These are phyloP conservation scores for Hylia prasina DNA, from an alignment of 2,113 vertebrate species.

Conservation along the genomic window DNA sequence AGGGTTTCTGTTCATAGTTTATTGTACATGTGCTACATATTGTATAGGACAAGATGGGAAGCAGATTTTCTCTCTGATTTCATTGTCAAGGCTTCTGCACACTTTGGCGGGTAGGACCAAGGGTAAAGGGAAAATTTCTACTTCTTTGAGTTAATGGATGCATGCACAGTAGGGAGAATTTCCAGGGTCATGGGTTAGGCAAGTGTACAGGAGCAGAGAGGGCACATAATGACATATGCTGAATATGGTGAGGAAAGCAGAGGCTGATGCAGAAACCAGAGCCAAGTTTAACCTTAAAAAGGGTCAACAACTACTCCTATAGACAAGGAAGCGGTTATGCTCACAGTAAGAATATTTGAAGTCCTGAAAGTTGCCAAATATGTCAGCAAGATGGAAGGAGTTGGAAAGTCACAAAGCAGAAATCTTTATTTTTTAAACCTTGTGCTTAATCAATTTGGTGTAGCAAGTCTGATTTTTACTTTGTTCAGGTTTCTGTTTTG, in stretches of 20 bases:
- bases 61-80: background rate
- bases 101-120: background rate
- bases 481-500: background rate
- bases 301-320: background rate
- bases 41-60: background rate
- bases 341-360: background rate
- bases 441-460: background rate
- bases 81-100: background rate
- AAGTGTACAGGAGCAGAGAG: background rate
- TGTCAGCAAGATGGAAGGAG: background rate
- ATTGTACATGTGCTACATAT: background rate
- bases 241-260: background rate
- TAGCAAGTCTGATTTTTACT: background rate
- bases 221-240: background rate
- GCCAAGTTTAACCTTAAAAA: background rate
- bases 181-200: background rate
- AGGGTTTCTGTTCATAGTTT: background rate
- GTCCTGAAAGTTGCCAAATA: background rate
- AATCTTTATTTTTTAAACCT: background rate
- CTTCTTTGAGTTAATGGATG: background rate
- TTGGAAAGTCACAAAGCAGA: background rate
- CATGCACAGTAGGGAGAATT: background rate
- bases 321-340: background rate
- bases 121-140: background rate
- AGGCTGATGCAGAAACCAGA: background rate